Base-by-base conservation (phyloP, 2,113 vertebrate species). In the Odontesthes bonariensis region DNA sequence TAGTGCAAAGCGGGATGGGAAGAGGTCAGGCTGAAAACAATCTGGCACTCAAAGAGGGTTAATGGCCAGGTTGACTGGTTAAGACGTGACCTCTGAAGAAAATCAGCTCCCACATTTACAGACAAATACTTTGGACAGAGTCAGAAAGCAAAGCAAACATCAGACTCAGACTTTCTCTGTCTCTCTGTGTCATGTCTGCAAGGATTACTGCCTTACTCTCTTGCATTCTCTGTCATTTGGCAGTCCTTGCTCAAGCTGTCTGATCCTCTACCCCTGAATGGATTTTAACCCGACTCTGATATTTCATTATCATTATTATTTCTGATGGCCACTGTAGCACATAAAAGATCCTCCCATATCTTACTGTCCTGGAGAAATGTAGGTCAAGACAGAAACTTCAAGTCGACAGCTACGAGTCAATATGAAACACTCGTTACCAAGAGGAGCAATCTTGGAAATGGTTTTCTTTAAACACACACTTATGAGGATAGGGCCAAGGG, bases 341-440 rank as follows among this genome's bases (percentile, higher is more conserved):
- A 63, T 46, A 47, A 81, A 70, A 72, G 73, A 70, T 82, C 79
- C 63, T 88, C 82, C 60, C 84, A 91, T 84, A 88, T 88, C 77
- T 83, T 72, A 70, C 79, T 87, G 88, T 86, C 72, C 63, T 75
- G 75, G 72, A 81, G 60, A 62, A 78, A 70, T 66, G n/a, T 51
- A 82, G 81, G 86, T 84, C 55, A 53, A 61, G 70, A 67, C 31
- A 82, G 56, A 75, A 61, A 78, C 27, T 58, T 67, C 55, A 73
- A 75, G 78, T 77, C 53, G 79, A 79, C 86, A 82, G 79, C 81
- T 81, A 88, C 27, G 0, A 86, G 81, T 89, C 86, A 79, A 89
- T 83, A 91, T 84, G 88, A 91, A 91, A 93, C 90, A 87, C 91
- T 91, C 89, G 92, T 86, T 87, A 70, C 76, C 47, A 55, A 80